Evolutionary conservation across 1,140 invertebrate genomes (phyloP).

Genomic region (Sminthurides bifidus): DNA sequence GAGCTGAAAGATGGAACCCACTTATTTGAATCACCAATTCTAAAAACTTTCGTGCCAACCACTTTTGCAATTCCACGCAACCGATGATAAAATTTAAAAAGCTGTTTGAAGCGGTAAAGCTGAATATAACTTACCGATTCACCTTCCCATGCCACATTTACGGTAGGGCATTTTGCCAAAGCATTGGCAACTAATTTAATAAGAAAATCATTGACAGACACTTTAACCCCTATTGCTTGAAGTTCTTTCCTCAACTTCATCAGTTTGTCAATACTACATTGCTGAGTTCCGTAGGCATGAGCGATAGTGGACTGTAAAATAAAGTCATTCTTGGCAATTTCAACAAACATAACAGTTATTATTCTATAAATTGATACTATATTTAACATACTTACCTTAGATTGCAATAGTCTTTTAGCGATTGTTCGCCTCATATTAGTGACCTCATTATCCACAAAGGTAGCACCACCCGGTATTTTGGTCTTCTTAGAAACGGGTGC

Average conservation of each 20-base stretch:
- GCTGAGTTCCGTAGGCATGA: conserved; percentile 49
- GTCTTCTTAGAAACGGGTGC: too few relatives aligned
- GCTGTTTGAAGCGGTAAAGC: too few relatives aligned
- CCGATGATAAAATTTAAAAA: too few relatives aligned
- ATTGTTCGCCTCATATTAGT: conserved; percentile 40
- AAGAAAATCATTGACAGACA: conserved; percentile 55
- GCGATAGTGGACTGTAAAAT: conserved; percentile 43
- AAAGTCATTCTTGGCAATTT: background rate
- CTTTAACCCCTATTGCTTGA: conserved; percentile 38
- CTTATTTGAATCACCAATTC: too few relatives aligned
- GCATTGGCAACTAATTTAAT: conserved; percentile 51
- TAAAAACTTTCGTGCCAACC: too few relatives aligned
- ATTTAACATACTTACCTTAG: conserved; percentile 40
- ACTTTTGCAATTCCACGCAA: too few relatives aligned
- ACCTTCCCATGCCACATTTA: conserved; percentile 49
- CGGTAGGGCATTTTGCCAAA: conserved; percentile 45
- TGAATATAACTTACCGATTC: too few relatives aligned
- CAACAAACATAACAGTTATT: background rate
- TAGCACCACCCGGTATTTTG: too few relatives aligned
- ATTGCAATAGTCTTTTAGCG: conserved; percentile 48
- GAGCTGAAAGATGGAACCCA: conserved; percentile 24
- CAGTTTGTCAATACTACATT: conserved; percentile 44
- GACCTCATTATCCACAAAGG: conserved; percentile 37
- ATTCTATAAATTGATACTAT: too few relatives aligned
- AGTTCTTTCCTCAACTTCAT: conserved; percentile 36